Conservation (phyloP, 2,888 invertebrate species). For the Drosophila rellima region DNA sequence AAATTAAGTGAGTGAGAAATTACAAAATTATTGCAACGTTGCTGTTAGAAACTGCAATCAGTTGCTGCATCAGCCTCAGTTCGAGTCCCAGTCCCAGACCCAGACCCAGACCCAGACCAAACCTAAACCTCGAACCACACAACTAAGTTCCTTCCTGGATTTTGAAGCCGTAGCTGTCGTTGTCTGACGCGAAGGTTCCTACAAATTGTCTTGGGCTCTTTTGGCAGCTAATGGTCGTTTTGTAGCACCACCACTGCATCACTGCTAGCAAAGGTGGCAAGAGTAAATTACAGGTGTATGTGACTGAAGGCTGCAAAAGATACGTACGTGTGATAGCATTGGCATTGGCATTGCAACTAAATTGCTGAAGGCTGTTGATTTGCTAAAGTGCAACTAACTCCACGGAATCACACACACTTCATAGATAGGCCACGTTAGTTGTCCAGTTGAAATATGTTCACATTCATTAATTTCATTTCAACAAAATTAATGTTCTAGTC, state of each 20-base stretch:
- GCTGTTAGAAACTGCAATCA: conserved; percentile 77
- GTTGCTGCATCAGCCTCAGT: conserved; percentile 68
- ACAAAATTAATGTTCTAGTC: not conserved
- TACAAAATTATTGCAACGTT: conserved; percentile 77
- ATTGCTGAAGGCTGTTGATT: conserved; percentile 64
- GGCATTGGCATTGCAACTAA: conserved; percentile 39
- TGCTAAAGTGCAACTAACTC: conserved; percentile 53
- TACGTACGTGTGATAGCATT: conserved; percentile 65
- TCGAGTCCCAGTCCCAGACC: conserved; percentile 13
- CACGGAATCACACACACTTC: conserved; percentile 33
- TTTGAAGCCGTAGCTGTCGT: conserved; percentile 19
- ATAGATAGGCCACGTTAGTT: conserved; percentile 9
- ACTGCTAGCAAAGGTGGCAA: conserved; percentile 38
- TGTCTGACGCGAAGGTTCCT: conserved; percentile 44
- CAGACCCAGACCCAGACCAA: no score
- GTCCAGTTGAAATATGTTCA: not conserved
- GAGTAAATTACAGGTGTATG: conserved; percentile 75
- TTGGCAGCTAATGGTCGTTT: conserved; percentile 63
- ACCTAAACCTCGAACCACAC: conserved; percentile 8
- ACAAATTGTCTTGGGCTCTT: conserved; percentile 65
- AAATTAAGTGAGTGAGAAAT: conserved; percentile 83
- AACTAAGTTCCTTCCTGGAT: conserved; percentile 49
- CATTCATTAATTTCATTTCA: conserved; percentile 28
- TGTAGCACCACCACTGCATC: conserved; percentile 21
- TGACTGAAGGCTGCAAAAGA: conserved; percentile 60